Evolutionary conservation across 2,113 vertebrate species (phyloP).

Genomic region (Notechis scutatus): DNA sequence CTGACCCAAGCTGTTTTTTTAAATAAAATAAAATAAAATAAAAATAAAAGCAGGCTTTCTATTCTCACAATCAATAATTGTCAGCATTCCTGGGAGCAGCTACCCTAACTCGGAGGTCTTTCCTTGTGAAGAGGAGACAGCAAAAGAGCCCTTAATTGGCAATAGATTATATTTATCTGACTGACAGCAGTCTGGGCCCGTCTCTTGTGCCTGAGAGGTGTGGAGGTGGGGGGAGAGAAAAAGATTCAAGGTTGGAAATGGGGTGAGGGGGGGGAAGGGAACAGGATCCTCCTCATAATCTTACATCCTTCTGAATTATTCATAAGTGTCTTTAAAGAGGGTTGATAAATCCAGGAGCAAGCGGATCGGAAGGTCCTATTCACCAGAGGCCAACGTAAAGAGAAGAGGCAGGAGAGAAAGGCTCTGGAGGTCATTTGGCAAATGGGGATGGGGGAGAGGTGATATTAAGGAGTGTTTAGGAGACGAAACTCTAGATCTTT

Average conservation of each 20-base stretch:
- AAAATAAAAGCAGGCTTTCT: constrained; percentile 57
- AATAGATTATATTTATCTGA: constrained; percentile 95
- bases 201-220: constrained; percentile 70
- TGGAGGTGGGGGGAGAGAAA: background rate
- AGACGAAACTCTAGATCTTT: constrained; percentile 75
- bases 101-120: constrained; percentile 82
- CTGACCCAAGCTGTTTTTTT: constrained; percentile 73
- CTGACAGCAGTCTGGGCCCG: constrained; percentile 75
- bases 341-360: constrained; percentile 75
- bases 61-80: constrained; percentile 78
- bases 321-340: constrained; percentile 81
- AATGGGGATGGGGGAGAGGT: constrained; percentile 35
- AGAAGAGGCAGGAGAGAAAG: constrained; percentile 7
- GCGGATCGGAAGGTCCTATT: constrained; percentile 68
- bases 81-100: constrained; percentile 67
- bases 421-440: constrained; percentile 55
- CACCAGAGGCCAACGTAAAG: constrained; percentile 66
- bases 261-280: background rate
- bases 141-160: constrained; percentile 95
- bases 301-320: constrained; percentile 85
- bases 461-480: constrained; percentile 86
- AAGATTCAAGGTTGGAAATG: background rate
- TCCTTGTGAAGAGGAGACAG: constrained; percentile 84
- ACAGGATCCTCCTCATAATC: constrained; percentile 53
- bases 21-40: background rate